Evolutionary conservation across 2,113 vertebrate genomes (phyloP), one percentile per base, ranked within the genome.

Genomic region (Leptosomus discolor): DNA sequence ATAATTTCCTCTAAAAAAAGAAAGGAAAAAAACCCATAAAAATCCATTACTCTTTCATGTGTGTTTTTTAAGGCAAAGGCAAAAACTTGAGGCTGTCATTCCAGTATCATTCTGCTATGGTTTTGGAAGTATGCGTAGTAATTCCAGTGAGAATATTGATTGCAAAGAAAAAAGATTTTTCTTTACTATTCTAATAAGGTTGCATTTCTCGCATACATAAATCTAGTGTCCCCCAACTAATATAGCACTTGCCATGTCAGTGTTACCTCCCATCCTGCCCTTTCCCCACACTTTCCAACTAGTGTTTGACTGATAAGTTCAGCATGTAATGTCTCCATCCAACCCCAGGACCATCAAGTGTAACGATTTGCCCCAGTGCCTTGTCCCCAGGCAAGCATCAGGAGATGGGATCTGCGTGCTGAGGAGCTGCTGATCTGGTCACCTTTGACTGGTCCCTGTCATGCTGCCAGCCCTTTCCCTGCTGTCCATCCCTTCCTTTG

Each of bases 1-100:
- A 97, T 89, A 94, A 64, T 97, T 98, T 97, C 79, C 51, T 97
- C 97, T 70, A 85, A 97, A 86, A 89, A 85, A 93, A 75, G 53
- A 54, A 68, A 61, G 34, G 37, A 61, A 26, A 36, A 57, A 91
- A 93, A 65, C 22, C 82, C 1, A 64, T 56, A 60, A 83, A 94
- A 92, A 71, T 54, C 17, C 43, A 46, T 46, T 82, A 24, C 14
- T 4, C 22, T 67, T 93, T 91, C 61, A n/a, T 26, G 78, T 69
- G 65, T 64, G 19, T 0, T 87, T 77, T 91, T 92, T 79, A 64
- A 54, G 12, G 20, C 3, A 87, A 64, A 54, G 12, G 20, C 3
- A 87, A 48, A 77, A 64, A 2, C 85, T 61, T 81, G 16, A 91
- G 41, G 8, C 11, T 85, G 7, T 51, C 16, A 41, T 68, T 84